These are phyloP conservation scores for Graptemys geographica DNA, from an alignment of 2,797 vertebrate genomes.

Conservation along the genomic window DNA sequence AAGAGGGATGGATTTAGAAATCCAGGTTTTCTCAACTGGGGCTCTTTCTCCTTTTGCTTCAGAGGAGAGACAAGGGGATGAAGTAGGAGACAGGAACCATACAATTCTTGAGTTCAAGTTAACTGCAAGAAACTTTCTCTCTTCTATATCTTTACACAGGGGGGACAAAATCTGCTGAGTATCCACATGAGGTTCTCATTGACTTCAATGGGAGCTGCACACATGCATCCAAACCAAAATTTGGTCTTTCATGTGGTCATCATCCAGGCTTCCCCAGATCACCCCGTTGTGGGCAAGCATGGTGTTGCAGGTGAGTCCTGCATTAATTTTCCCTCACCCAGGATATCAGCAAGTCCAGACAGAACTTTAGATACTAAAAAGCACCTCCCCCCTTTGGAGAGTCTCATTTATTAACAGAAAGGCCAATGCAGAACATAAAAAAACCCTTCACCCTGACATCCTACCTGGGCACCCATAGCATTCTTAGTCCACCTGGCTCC, in stretches of 20 bases:
- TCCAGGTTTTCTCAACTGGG: neutral
- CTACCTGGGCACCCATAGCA: neutral
- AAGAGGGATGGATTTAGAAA: neutral
- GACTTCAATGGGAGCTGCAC: too few relatives aligned
- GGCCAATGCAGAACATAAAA: neutral
- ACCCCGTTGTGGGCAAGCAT: neutral
- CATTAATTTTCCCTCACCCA: neutral
- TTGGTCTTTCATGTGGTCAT: neutral
- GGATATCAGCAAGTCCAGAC: neutral
- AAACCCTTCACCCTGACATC: neutral
- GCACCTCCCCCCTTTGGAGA: neutral
- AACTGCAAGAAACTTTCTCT: too few relatives aligned
- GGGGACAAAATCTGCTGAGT: too few relatives aligned
- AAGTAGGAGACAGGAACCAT: neutral
- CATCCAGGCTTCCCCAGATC: neutral
- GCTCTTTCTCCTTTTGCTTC: neutral
- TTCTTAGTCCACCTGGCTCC: neutral
- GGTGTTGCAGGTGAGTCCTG: neutral
- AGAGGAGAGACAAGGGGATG: neutral
- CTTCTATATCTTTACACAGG: too few relatives aligned
- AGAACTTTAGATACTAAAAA: neutral
- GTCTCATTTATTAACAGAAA: neutral
- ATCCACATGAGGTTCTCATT: too few relatives aligned
- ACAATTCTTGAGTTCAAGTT: too few relatives aligned
- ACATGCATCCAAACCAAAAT: too few relatives aligned